Evolutionary conservation across 2,113 vertebrate genomes (phyloP).

Genomic region (Pygoscelis adeliae): DNA sequence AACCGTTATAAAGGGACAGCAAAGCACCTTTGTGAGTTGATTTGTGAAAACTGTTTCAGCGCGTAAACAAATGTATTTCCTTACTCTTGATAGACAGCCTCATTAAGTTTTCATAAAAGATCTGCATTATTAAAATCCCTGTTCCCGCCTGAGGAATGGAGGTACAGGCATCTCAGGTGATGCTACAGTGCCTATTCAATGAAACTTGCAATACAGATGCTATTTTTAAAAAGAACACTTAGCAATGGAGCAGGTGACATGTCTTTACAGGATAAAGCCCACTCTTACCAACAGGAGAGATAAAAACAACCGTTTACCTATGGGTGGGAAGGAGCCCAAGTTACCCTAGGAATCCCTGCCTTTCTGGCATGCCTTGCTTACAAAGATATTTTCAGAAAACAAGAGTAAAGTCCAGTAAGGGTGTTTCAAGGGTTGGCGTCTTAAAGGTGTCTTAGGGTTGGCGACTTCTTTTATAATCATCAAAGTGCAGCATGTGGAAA

Average conservation of each 20-base stretch:
- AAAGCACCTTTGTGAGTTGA: not conserved
- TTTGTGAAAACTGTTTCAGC: not conserved
- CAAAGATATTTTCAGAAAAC: not conserved
- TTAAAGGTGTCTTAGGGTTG: not conserved
- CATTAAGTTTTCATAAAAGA: constrained; percentile 66
- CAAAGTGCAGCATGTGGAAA: not conserved
- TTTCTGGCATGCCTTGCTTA: not conserved
- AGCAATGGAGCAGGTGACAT: not conserved
- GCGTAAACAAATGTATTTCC: constrained; percentile 34
- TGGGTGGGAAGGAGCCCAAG: not conserved
- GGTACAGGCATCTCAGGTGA: not conserved
- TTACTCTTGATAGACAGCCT: constrained; percentile 36
- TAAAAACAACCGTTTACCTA: not conserved
- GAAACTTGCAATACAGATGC: not conserved
- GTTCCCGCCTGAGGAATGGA: not conserved
- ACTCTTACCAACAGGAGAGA: not conserved
- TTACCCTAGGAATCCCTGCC: not conserved
- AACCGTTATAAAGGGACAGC: not conserved
- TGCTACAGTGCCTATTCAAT: not conserved
- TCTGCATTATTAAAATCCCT: constrained; percentile 62
- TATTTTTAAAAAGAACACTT: constrained; percentile 17
- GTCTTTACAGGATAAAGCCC: not conserved
- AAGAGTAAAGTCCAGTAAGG: not conserved
- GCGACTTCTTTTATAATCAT: not conserved
- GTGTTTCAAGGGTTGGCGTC: not conserved